Percentiles rank a stretch among this genome's conserved stretches.
These are phyloP conservation scores for Theocolax elegans DNA, from an alignment of 1,140 invertebrate species.

Conservation along the genomic window DNA sequence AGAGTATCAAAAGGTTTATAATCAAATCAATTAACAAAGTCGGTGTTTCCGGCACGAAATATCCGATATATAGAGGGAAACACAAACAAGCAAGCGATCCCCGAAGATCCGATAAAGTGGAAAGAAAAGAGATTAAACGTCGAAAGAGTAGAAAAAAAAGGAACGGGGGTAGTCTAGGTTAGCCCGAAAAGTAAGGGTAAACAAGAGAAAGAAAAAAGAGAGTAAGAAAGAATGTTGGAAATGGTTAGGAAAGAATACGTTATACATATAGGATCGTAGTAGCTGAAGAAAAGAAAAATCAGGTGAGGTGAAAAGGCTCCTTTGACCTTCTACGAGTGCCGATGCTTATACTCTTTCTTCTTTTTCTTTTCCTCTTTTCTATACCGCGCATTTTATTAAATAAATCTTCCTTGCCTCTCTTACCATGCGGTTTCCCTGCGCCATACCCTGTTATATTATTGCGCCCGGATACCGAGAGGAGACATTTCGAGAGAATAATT, in stretches of 20 bases:
- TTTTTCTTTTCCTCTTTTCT: neutral
- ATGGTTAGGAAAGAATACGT: neutral
- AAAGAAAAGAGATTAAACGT: constrained; percentile 32
- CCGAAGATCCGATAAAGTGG: constrained; percentile 22
- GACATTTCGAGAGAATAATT: too few relatives aligned
- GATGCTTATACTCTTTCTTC: neutral
- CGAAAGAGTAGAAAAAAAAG: neutral
- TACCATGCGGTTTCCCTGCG: too few relatives aligned
- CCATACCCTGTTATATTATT: too few relatives aligned
- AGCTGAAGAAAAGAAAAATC: neutral
- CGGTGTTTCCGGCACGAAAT: too few relatives aligned
- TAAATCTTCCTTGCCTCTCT: constrained; percentile 15
- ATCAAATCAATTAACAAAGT: neutral
- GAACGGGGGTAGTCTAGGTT: neutral
- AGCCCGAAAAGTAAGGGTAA: too few relatives aligned
- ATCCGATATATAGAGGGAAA: too few relatives aligned
- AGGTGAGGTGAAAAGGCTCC: neutral
- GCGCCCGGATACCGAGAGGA: too few relatives aligned
- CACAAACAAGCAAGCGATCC: neutral
- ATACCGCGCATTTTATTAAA: constrained; percentile 37
- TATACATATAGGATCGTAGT: too few relatives aligned
- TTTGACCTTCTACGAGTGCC: constrained; percentile 11
- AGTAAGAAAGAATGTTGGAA: neutral
- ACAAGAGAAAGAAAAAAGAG: too few relatives aligned
- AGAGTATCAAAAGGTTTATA: constrained; percentile 9